Evolutionary conservation across 2,888 invertebrate species (phyloP).

Genomic region (Campaea margaritaria): DNA sequence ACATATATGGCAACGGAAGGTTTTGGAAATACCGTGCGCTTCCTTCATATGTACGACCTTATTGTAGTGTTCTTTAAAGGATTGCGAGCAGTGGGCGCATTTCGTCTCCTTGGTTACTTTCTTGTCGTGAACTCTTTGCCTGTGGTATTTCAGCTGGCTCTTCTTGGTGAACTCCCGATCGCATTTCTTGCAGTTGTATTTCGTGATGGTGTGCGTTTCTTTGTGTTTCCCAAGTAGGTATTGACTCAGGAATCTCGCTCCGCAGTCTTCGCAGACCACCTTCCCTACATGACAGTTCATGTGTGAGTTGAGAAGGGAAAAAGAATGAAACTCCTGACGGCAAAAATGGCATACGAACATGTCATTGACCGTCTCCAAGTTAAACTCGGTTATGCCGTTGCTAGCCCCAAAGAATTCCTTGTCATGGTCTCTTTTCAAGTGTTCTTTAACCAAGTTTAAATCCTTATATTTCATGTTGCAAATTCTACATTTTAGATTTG

Average conservation of each 20-base stretch:
- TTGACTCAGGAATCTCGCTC: constrained; percentile 54
- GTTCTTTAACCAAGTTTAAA: constrained; percentile 50
- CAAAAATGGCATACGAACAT: constrained; percentile 61
- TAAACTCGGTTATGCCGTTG: constrained; percentile 66
- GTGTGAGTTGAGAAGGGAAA: constrained; percentile 57
- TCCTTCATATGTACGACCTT: not conserved
- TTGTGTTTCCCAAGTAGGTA: constrained; percentile 45
- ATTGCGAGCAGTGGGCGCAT: not conserved
- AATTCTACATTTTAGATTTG: constrained; percentile 56
- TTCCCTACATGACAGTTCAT: constrained; percentile 65
- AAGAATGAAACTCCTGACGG: constrained; percentile 51
- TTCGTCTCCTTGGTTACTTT: constrained; percentile 31
- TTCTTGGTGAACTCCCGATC: constrained; percentile 69
- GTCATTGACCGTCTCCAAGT: constrained; percentile 53
- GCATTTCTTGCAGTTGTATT: constrained; percentile 63
- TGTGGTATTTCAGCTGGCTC: constrained; percentile 73
- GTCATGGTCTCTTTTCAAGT: constrained; percentile 53
- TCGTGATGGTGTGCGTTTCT: constrained; percentile 53
- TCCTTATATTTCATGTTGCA: constrained; percentile 48
- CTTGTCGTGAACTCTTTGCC: constrained; percentile 63
- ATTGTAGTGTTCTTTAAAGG: constrained; percentile 5
- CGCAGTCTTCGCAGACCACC: constrained; percentile 67
- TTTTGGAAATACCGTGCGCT: not conserved
- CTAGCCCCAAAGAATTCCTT: constrained; percentile 50
- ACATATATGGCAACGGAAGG: not conserved